phyloP scores from a whole-genome alignment of 2,113 vertebrate genomes.

The Myrmecophaga tridactyla region DNA sequence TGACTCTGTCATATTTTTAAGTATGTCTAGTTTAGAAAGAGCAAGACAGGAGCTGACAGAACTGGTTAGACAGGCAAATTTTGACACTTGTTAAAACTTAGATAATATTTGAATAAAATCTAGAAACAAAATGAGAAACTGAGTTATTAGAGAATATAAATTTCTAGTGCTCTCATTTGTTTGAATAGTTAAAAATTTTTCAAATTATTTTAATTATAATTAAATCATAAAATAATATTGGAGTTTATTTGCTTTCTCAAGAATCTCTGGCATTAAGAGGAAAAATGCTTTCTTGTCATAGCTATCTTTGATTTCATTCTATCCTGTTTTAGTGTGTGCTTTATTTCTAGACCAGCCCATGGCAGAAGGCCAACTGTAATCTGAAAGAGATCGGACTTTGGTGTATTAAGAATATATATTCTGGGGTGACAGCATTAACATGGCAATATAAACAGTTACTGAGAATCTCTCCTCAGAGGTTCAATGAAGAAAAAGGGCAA shows the following conservation, averaged over 20 bases:
- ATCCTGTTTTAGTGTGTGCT: not conserved
- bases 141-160: not conserved
- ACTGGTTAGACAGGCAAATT: not conserved
- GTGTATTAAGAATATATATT: constrained; percentile 21
- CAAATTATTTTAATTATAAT: not conserved
- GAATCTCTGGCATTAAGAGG: not conserved
- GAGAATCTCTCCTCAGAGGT: no score
- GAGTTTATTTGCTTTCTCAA: not conserved
- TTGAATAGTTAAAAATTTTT: not conserved
- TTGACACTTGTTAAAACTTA: not conserved
- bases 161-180: not conserved
- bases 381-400: constrained; percentile 41
- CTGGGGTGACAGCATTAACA: no score
- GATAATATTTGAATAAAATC: not conserved
- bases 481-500: no score
- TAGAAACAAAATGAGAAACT: not conserved
- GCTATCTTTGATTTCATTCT: not conserved
- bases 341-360: constrained; percentile 30
- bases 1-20: not conserved
- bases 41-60: not conserved
- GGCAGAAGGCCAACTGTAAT: constrained; percentile 23
- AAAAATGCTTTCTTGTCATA: not conserved
- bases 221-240: not conserved
- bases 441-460: no score
- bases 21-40: not conserved